A percentile compares a stretch with the other conserved stretches of the same genome.
These are phyloP conservation scores for Agonopterix alstromeriana DNA, from an alignment of 2,888 invertebrate genomes.

Conservation along the genomic window DNA sequence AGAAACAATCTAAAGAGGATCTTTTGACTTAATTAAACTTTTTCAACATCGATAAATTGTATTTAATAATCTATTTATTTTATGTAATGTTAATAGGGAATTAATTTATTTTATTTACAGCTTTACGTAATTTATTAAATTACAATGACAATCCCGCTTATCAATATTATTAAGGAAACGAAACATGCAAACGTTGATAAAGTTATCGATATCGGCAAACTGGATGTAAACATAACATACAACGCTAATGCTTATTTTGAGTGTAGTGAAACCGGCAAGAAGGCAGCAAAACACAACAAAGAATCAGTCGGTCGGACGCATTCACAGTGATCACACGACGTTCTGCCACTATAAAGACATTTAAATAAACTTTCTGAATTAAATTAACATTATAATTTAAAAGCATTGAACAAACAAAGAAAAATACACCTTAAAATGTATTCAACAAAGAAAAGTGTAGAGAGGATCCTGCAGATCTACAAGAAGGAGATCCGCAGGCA, in stretches of 20 bases:
- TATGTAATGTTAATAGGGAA: too few relatives aligned
- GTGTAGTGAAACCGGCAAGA: conserved; percentile 52
- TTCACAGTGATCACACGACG: conserved; percentile 41
- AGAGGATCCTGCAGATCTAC: conserved; percentile 54
- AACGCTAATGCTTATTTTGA: conserved; percentile 43
- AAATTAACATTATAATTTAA: background rate
- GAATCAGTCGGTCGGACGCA: conserved; percentile 62
- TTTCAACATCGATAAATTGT: too few relatives aligned
- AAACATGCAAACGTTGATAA: conserved; percentile 7
- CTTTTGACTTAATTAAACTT: too few relatives aligned
- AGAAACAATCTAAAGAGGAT: too few relatives aligned
- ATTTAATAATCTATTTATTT: too few relatives aligned
- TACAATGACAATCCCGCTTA: background rate
- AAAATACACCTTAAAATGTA: conserved; percentile 45
- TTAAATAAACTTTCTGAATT: background rate
- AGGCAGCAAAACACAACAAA: conserved; percentile 68
- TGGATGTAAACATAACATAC: conserved; percentile 61
- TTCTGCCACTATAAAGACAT: conserved; percentile 2
- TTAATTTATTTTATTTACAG: too few relatives aligned
- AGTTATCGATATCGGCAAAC: conserved; percentile 50
- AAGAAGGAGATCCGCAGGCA: conserved; percentile 65
- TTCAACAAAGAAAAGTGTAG: conserved; percentile 56
- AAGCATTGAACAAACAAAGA: background rate
- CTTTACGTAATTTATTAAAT: too few relatives aligned
- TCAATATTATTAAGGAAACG: background rate